phyloP scores from a whole-genome alignment of 1,140 invertebrate species.

The Drosophila kurseongensis region DNA sequence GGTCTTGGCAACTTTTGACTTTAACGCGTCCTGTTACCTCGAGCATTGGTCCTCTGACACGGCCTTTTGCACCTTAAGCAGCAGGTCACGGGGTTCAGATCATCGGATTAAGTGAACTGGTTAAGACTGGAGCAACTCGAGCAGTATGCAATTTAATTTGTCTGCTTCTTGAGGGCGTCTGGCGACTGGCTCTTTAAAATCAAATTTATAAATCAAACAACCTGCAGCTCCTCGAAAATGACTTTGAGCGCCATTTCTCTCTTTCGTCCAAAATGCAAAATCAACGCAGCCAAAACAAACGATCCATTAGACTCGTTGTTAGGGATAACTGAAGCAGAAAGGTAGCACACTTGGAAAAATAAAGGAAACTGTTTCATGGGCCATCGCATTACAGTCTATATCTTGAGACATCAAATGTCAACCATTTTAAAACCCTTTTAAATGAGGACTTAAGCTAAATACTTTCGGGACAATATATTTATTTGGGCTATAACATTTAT shows the following conservation, averaged over 20 bases:
- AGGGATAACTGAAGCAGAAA: constrained; percentile 21
- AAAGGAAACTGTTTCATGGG: too few relatives aligned
- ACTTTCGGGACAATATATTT: too few relatives aligned
- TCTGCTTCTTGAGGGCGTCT: constrained; percentile 22
- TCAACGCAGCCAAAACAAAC: constrained; percentile 59
- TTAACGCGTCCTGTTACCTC: constrained; percentile 68
- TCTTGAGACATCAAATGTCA: too few relatives aligned
- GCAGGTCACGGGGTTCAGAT: constrained; percentile 1
- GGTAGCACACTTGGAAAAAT: constrained; percentile 11
- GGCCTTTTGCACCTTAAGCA: constrained; percentile 28
- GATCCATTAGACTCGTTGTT: constrained; percentile 62
- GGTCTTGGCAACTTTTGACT: constrained; percentile 67
- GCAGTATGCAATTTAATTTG: constrained; percentile 33
- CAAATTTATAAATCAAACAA: constrained; percentile 52
- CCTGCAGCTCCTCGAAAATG: constrained; percentile 20
- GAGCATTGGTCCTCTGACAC: constrained; percentile 37
- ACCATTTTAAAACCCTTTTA: too few relatives aligned
- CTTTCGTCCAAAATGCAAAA: constrained; percentile 46
- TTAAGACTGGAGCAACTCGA: constrained; percentile 13
- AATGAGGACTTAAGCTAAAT: not conserved
- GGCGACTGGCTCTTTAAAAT: constrained; percentile 28
- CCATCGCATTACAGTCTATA: too few relatives aligned
- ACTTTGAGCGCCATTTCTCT: constrained; percentile 14
- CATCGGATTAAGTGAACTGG: constrained; percentile 27
- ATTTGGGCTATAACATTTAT: too few relatives aligned